These are phyloP conservation scores for Piliocolobus tephrosceles DNA, from an alignment of 2,113 vertebrate species.

Conservation along the genomic window DNA sequence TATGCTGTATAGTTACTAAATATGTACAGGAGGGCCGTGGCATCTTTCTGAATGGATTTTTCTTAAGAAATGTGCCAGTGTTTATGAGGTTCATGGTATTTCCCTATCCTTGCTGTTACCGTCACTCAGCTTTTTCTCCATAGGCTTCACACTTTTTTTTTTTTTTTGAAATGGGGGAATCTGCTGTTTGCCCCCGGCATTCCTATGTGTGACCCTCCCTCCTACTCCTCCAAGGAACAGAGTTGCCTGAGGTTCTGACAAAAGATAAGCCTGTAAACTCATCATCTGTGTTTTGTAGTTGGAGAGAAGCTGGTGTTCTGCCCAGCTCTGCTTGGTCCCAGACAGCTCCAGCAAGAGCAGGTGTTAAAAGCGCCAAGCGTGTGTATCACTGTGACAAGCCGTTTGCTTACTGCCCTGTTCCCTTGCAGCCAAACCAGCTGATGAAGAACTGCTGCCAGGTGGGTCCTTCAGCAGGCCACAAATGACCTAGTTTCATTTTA, in stretches of 20 bases:
- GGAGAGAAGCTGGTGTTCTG: not conserved
- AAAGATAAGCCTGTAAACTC: not conserved
- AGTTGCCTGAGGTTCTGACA: not conserved
- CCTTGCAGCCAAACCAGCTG: not conserved
- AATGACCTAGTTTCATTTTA: not conserved
- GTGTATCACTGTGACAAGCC: slow-evolving; percentile 1
- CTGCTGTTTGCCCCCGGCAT: not conserved
- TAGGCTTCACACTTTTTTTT: not conserved
- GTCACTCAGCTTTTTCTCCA: not conserved
- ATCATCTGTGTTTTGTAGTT: not conserved
- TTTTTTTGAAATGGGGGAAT: not conserved
- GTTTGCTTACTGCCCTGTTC: not conserved
- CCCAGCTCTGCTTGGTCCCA: not conserved
- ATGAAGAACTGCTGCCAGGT: not conserved
- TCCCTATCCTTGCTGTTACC: not conserved
- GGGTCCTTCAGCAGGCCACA: not conserved
- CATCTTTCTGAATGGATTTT: slow-evolving; percentile 43
- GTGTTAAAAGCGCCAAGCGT: not conserved
- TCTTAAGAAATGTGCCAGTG: slow-evolving; percentile 48
- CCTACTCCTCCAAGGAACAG: not conserved
- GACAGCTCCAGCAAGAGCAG: not conserved
- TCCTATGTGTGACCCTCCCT: not conserved
- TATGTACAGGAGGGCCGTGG: slow-evolving; percentile 30
- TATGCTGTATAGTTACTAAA: not conserved
- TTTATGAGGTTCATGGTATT: not conserved